These are phyloP conservation scores for Pseudotriccus pelzelni DNA, from an alignment of 2,797 vertebrate genomes.

Conservation along the genomic window DNA sequence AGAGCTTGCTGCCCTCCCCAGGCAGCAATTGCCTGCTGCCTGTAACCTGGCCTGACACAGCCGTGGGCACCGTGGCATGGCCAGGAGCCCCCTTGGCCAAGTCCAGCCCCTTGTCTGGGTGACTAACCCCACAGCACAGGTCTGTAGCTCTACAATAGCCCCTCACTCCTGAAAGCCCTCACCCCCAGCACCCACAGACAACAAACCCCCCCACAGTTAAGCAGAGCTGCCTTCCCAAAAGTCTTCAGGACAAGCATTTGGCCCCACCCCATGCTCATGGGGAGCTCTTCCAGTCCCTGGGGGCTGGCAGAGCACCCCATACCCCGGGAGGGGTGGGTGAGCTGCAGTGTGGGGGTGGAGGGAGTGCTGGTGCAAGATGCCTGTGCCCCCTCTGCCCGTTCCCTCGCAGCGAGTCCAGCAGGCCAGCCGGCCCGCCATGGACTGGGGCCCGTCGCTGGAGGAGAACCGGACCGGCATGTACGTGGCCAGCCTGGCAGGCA, in stretches of 20 bases:
- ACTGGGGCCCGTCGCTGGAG: slow-evolving; percentile 81
- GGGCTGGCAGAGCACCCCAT: not conserved
- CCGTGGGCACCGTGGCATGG: not conserved
- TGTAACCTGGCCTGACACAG: not conserved
- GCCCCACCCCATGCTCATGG: fast-evolving
- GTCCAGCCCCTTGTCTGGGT: not conserved
- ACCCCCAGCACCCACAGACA: not conserved
- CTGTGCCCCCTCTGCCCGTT: not conserved
- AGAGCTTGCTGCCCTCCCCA: not conserved
- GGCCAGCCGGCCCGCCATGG: slow-evolving; percentile 76
- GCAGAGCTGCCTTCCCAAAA: not conserved
- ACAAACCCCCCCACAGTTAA: not conserved
- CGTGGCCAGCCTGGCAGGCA: slow-evolving; percentile 75
- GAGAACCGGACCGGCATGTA: slow-evolving; percentile 81
- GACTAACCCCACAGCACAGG: not conserved
- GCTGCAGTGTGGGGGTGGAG: not conserved
- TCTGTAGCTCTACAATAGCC: not conserved
- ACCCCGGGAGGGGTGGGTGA: fast-evolving
- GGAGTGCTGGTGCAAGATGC: not conserved
- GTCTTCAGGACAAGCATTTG: not conserved
- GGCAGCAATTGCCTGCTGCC: not conserved
- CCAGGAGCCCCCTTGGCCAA: not conserved
- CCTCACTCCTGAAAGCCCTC: not conserved
- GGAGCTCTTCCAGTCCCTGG: not conserved
- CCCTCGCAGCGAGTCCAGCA: slow-evolving; percentile 74